These are phyloP conservation scores for Lumbricus terrestris DNA, from an alignment of 2,888 invertebrate species.

Conservation along the genomic window DNA sequence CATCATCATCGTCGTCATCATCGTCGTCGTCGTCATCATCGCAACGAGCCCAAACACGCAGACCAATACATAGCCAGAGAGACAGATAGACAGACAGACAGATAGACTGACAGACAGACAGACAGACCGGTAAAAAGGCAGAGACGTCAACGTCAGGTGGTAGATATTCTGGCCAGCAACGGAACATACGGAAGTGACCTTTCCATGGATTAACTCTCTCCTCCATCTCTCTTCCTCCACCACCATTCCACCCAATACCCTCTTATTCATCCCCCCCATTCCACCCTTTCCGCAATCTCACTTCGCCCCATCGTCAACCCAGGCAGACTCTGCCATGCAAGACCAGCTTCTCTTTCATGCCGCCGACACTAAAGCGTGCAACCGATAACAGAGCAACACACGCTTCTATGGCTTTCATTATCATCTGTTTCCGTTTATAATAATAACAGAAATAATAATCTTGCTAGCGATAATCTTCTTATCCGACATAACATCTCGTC, in stretches of 20 bases:
- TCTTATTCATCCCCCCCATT: too few species aligned
- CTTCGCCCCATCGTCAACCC: not conserved
- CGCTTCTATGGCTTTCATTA: not conserved
- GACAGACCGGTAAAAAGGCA: too few species aligned
- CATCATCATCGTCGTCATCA: not conserved
- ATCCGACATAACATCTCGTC: too few species aligned
- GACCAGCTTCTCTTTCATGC: not conserved
- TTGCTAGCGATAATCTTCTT: too few species aligned
- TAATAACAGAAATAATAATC: too few species aligned
- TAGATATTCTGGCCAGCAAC: too few species aligned
- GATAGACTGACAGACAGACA: too few species aligned
- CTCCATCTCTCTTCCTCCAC: not conserved
- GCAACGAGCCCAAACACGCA: not conserved
- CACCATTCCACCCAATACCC: too few species aligned
- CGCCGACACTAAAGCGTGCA: not conserved
- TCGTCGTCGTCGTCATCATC: slow-evolving; percentile 8
- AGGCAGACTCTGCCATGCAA: not conserved
- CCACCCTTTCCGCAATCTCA: not conserved
- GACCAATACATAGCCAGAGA: too few species aligned
- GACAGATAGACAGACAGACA: too few species aligned
- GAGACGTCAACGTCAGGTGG: too few species aligned
- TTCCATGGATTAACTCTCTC: not conserved
- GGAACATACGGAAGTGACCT: not conserved
- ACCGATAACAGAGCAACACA: not conserved
- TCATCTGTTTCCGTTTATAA: not conserved